A percentile compares a stretch with the other conserved stretches of the same genome.
Conservation (phyloP, 2,113 vertebrate genomes). For the Poecile atricapillus region DNA sequence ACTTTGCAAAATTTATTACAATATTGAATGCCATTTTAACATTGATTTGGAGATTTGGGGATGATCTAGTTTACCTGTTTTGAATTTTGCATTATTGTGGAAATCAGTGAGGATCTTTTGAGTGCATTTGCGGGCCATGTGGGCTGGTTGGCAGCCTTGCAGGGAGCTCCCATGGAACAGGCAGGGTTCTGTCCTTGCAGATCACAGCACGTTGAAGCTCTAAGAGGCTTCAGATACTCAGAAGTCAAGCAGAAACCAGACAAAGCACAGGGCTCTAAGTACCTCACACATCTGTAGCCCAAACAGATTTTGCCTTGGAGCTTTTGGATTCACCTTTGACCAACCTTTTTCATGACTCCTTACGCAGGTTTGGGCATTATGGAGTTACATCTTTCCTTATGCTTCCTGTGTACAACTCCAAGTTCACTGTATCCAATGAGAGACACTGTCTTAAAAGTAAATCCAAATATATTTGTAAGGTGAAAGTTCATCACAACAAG, state of each 20-base stretch:
- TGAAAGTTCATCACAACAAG: background rate
- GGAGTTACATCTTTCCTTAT: background rate
- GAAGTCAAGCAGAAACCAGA: background rate
- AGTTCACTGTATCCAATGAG: background rate
- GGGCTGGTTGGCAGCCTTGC: background rate
- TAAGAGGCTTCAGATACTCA: background rate
- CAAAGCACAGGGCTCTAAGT: background rate
- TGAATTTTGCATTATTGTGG: background rate
- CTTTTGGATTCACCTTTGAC: background rate
- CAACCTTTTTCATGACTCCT: background rate
- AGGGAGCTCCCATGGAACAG: background rate
- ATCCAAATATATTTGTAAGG: background rate
- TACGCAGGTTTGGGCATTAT: background rate
- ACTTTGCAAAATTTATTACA: background rate
- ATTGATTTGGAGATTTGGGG: background rate
- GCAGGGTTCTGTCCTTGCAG: background rate
- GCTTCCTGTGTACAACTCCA: background rate
- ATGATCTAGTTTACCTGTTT: background rate
- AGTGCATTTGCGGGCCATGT: background rate
- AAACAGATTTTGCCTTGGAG: background rate
- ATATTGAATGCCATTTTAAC: background rate
- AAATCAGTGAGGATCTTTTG: background rate
- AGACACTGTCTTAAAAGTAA: background rate
- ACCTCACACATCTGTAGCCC: background rate
- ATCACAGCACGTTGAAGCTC: rapidly evolving